phyloP scores from a whole-genome alignment of 2,113 vertebrate genomes.

The Arvicanthis niloticus region DNA sequence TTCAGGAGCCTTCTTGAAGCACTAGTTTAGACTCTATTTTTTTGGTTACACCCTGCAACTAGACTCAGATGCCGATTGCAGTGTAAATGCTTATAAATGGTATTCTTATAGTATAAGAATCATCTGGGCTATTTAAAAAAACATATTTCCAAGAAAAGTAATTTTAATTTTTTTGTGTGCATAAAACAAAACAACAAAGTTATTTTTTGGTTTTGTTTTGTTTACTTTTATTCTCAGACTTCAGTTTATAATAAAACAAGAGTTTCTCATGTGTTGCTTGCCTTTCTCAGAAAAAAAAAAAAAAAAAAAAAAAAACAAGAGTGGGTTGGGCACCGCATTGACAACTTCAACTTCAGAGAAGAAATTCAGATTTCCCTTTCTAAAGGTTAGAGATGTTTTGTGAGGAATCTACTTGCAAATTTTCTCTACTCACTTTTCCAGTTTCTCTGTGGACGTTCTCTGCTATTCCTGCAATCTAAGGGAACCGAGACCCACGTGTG shows the following conservation, averaged over 20 bases:
- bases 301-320: background rate
- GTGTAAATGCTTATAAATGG: background rate
- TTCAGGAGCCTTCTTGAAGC: no score
- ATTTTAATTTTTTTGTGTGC: background rate
- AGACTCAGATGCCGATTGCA: no score
- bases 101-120: background rate
- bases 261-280: no score
- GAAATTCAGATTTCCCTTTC: background rate
- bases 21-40: background rate
- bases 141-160: background rate
- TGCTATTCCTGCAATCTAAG: background rate
- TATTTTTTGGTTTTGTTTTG: background rate
- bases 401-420: background rate
- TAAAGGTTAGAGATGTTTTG: background rate
- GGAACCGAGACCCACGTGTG: background rate
- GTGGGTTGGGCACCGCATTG: background rate
- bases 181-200: background rate
- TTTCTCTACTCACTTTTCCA: background rate
- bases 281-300: background rate
- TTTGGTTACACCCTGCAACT: background rate
- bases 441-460: background rate
- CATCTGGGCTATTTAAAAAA: background rate
- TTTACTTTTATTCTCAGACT: background rate
- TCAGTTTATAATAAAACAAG: background rate
- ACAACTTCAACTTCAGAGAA: background rate